A percentile compares a stretch with the other conserved stretches of the same genome.
phyloP scores from a whole-genome alignment of 2,797 vertebrate species.

The Caiman crocodilus region DNA sequence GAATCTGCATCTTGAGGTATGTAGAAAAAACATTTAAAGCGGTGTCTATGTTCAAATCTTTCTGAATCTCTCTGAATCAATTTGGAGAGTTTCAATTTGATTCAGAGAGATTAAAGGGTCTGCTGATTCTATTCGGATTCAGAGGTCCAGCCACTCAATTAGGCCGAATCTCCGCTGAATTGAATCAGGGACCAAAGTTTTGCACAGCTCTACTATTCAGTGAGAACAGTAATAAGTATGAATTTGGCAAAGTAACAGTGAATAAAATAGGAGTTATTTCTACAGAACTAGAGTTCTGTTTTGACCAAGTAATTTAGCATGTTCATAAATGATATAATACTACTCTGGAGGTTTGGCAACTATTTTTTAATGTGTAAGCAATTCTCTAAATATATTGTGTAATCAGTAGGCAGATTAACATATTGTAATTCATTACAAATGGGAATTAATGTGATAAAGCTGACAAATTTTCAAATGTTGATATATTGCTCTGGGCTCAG shows the following conservation, averaged over 20 bases:
- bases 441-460: background rate
- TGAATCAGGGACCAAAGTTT: no score
- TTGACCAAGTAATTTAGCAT: background rate
- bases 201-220: background rate
- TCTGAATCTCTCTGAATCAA: no score
- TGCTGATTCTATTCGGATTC: no score
- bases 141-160: no score
- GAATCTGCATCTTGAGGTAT: no score
- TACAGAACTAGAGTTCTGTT: background rate
- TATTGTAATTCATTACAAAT: background rate
- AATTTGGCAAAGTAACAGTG: background rate
- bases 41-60: no score
- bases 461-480: background rate
- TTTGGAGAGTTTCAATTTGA: no score
- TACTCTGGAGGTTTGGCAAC: background rate
- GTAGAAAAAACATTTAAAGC: no score
- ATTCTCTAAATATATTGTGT: background rate
- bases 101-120: no score
- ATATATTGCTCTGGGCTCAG: background rate
- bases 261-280: background rate
- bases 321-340: background rate
- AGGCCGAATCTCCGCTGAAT: no score
- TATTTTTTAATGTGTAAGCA: background rate
- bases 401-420: background rate
- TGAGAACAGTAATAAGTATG: background rate